Evolutionary conservation across 2,888 invertebrate species (phyloP).

Genomic region (Limnephilus auricula): DNA sequence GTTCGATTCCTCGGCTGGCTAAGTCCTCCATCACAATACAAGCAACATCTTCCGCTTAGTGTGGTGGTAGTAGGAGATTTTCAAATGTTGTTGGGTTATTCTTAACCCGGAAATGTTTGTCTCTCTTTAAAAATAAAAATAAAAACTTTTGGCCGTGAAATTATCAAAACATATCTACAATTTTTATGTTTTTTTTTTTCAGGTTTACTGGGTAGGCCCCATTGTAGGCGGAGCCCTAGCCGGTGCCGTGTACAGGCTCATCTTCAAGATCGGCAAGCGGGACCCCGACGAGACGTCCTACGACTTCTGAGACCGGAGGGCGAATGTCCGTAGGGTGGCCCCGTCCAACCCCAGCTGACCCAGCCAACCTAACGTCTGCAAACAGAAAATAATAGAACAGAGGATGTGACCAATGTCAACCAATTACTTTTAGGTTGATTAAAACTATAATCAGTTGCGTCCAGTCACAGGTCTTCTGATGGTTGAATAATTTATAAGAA

Average conservation of each 20-base stretch:
- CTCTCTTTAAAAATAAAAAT: too few relatives aligned
- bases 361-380: background rate
- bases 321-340: slow-evolving; percentile 53
- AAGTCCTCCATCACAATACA: too few relatives aligned
- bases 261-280: slow-evolving; percentile 84
- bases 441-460: background rate
- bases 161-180: too few relatives aligned
- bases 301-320: slow-evolving; percentile 79
- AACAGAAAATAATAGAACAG: background rate
- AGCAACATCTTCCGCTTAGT: too few relatives aligned
- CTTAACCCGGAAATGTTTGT: too few relatives aligned
- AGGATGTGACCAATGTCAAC: background rate
- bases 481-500: too few relatives aligned
- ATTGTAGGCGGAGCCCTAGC: slow-evolving; percentile 86
- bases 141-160: too few relatives aligned
- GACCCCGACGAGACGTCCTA: slow-evolving; percentile 86
- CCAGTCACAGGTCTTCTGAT: background rate
- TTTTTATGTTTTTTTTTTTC: slow-evolving; percentile 54
- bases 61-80: too few relatives aligned
- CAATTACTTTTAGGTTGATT: background rate
- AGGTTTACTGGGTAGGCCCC: slow-evolving; percentile 94
- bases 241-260: slow-evolving; percentile 84
- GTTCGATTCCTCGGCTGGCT: too few relatives aligned
- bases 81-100: too few relatives aligned
- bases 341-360: slow-evolving; percentile 57